A percentile compares a stretch with the other conserved stretches of the same genome.
Evolutionary conservation across 2,888 invertebrate genomes (phyloP).

Genomic region (Tricholauxania praeusta): DNA sequence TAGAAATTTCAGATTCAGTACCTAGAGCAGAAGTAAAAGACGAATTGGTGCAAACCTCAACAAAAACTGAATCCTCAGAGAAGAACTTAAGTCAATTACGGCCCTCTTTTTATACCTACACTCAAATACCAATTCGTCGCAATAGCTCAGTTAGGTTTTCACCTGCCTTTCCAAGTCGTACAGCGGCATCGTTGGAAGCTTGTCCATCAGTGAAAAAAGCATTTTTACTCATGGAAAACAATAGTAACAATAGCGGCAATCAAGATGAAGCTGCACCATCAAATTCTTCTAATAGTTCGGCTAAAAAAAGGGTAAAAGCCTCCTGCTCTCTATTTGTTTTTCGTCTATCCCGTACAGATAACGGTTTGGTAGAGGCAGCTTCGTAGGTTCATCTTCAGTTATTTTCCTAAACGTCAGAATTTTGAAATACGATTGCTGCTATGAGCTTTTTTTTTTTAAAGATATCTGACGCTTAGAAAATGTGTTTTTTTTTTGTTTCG

Average conservation of each 20-base stretch:
- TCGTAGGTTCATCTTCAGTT: too few species aligned
- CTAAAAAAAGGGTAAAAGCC: conserved; percentile 51
- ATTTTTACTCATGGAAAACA: conserved; percentile 13
- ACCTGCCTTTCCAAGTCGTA: not conserved
- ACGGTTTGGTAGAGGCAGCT: too few species aligned
- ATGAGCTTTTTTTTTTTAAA: too few species aligned
- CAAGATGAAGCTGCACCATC: conserved; percentile 23
- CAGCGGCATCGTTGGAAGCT: not conserved
- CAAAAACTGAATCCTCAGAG: not conserved
- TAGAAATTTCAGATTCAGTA: not conserved
- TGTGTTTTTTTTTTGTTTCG: too few species aligned
- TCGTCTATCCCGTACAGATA: not conserved
- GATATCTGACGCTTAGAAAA: too few species aligned
- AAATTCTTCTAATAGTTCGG: conserved; percentile 40
- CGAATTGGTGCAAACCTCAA: not conserved
- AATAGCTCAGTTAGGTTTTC: conserved; percentile 1
- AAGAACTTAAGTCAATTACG: not conserved
- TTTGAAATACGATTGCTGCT: too few species aligned
- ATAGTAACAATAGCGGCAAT: not conserved
- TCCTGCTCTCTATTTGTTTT: conserved; percentile 32
- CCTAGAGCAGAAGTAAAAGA: not conserved
- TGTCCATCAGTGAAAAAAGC: not conserved
- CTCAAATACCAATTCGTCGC: conserved; percentile 8
- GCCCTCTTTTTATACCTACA: not conserved
- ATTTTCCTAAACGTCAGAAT: too few species aligned